Percentiles rank a stretch among this genome's conserved stretches.
Evolutionary conservation across 2,888 invertebrate genomes (phyloP).

Genomic region (Tryphoninae sp.): DNA sequence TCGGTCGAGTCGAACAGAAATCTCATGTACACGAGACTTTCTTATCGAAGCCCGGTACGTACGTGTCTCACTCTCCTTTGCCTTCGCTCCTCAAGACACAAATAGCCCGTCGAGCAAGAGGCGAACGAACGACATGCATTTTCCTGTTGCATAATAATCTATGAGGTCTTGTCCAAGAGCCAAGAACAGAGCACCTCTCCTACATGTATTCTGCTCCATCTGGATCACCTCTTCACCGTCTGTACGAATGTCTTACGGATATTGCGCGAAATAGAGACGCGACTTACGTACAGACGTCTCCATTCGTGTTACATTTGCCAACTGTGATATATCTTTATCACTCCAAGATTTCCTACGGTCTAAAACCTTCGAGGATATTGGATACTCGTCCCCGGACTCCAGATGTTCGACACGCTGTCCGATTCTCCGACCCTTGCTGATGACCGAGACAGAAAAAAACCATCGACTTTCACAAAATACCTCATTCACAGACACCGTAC

Average conservation of each 20-base stretch:
- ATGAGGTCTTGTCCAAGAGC: conserved; percentile 50
- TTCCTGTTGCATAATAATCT: conserved; percentile 61
- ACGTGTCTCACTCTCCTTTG: conserved; percentile 37
- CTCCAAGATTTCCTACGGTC: conserved; percentile 16
- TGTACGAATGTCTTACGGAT: conserved; percentile 15
- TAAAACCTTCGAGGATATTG: conserved; percentile 47
- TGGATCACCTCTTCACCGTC: conserved; percentile 40
- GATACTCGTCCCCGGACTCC: conserved; percentile 38
- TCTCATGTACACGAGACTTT: conserved; percentile 50
- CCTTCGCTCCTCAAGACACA: conserved; percentile 39
- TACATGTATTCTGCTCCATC: conserved; percentile 41
- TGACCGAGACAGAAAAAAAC: neutral
- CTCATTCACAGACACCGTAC: neutral
- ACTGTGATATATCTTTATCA: conserved; percentile 27
- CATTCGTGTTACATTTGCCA: conserved; percentile 23
- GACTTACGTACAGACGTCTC: neutral
- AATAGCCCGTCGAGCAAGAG: conserved; percentile 34
- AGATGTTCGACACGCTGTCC: conserved; percentile 35
- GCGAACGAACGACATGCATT: conserved; percentile 52
- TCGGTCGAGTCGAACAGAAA: conserved; percentile 42
- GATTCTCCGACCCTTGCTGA: conserved; percentile 2
- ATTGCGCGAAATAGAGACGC: conserved; percentile 14
- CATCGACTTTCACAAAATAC: neutral
- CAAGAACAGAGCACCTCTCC: conserved; percentile 45
- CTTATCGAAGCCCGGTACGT: conserved; percentile 56